Conservation (phyloP, 2,797 vertebrate species). For the Threskiornis aethiopicus region DNA sequence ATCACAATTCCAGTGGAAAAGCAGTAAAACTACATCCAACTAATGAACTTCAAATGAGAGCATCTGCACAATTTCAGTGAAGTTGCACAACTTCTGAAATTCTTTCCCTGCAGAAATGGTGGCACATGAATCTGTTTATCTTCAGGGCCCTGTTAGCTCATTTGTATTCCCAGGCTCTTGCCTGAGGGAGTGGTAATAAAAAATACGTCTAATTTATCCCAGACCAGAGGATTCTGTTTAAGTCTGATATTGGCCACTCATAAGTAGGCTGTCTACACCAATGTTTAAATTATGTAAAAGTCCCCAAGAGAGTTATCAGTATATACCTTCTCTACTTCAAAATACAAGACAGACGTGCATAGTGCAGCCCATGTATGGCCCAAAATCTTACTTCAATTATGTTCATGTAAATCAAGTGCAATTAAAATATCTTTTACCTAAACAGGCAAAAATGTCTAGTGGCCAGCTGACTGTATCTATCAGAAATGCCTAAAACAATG, state of each 20-base stretch:
- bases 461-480: background rate
- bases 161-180: background rate
- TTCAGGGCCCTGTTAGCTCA: background rate
- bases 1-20: background rate
- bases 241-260: background rate
- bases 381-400: background rate
- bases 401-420: background rate
- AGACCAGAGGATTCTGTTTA: background rate
- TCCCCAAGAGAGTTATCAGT: background rate
- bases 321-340: background rate
- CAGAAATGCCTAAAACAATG: background rate
- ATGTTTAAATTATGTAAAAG: background rate
- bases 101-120: background rate
- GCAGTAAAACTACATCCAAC: fast-evolving
- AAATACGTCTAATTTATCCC: background rate
- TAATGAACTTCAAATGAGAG: background rate
- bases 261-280: background rate
- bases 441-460: background rate
- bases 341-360: background rate
- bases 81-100: background rate
- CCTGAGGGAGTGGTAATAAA: background rate
- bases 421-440: background rate
- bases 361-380: background rate
- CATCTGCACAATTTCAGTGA: background rate
- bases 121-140: background rate